Conservation (phyloP, 2,113 vertebrate species). For the Albula goreensis region DNA sequence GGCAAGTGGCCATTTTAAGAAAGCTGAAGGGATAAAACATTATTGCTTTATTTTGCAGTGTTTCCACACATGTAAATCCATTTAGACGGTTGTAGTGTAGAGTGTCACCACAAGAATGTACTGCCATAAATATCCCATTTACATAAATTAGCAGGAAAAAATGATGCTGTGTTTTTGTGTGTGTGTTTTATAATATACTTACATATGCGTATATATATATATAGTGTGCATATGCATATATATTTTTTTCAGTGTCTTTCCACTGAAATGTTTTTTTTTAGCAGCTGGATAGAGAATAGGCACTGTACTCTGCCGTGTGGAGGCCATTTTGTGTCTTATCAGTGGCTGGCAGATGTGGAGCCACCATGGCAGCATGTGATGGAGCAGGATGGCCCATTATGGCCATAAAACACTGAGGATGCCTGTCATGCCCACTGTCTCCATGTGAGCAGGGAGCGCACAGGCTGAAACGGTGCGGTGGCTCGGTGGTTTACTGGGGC, state of each 20-base stretch:
- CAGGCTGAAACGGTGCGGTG: not conserved
- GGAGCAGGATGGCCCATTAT: not conserved
- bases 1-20: constrained; percentile 19
- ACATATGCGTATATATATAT: not conserved
- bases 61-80: too few species aligned
- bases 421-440: not conserved
- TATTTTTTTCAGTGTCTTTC: not conserved
- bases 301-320: not conserved
- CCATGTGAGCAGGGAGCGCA: not conserved
- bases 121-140: too few species aligned
- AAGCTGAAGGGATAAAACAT: not conserved
- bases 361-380: not conserved
- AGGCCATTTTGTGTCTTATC: not conserved
- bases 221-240: not conserved
- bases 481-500: not conserved
- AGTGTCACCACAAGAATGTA: too few species aligned
- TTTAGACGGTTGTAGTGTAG: not conserved
- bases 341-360: not conserved
- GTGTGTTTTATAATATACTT: not conserved
- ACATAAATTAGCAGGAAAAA: not conserved
- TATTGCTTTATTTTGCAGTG: too few species aligned
- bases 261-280: not conserved
- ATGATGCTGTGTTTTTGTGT: not conserved
- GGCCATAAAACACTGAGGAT: not conserved
- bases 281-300: not conserved